Evolutionary conservation across 2,113 vertebrate genomes (phyloP), one percentile per base, ranked within the genome.

Genomic region (Pseudolaguvia tuberculata): DNA sequence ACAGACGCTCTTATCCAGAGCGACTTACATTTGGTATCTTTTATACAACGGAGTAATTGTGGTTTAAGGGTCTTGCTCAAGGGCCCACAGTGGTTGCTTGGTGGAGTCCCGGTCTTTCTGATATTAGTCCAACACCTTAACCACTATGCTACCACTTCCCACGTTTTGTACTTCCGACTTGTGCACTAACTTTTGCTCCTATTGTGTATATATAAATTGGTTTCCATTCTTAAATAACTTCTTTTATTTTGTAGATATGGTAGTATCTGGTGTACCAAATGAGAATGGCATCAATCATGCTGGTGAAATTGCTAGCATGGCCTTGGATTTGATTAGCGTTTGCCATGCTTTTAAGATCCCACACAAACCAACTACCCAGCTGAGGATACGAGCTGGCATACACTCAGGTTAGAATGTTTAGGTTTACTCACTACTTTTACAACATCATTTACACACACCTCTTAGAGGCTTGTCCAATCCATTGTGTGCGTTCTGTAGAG

Each of bases 281-380:
- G 90, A 91, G 82, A 92, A 91, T 72, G 88, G 87, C 62, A 89
- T 91, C 72, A 90, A 83, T 77, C 90, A 91, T 27, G 88, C 80
- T 1, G 87, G 88, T 35, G 88, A 92, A 84, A 92, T 91, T 10
- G 88, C 90, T 67, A 92, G 88, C 78, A 92, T 91, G 91, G 90
- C 88, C 1, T 74, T 91, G 72, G 91, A 89, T 78, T 82, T 92
- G 61, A 84, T 91, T 61, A 81, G 70, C 1, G 83, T 91, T 76
- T 88, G 90, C 57, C 85, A 90, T 63, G 75, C 81, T 12, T 92
- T 92, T 73, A 85, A 89, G 82, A 90, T 91, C 74, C 91, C 90
- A 53, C 90, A 92, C 80, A 91, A 90, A 65, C 90, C 91, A 47
- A 84, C 84, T 76, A 88, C 82, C 1, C 89, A 91, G 85, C 81